These are phyloP conservation scores for Leptogaster cylindrica DNA, from an alignment of 2,888 invertebrate species.

Conservation along the genomic window DNA sequence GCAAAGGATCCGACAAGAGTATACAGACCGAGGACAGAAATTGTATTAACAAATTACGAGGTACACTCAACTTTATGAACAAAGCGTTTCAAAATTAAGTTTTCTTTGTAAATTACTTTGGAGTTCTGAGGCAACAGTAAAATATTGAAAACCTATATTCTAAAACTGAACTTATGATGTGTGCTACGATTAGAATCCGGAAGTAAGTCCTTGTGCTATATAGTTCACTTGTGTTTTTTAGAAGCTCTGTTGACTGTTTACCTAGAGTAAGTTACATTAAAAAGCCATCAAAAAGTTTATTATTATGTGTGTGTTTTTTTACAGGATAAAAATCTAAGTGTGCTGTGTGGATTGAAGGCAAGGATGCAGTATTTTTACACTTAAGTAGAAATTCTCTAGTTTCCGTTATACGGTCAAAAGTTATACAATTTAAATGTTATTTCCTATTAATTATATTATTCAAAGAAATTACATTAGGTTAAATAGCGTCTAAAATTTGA, in stretches of 20 bases:
- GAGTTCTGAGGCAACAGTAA: no score
- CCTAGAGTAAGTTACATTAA: slow-evolving; percentile 7
- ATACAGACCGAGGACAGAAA: no score
- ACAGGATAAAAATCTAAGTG: slow-evolving; percentile 14
- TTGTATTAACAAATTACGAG: no score
- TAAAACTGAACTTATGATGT: no score
- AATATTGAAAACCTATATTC: no score
- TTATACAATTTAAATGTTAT: slow-evolving; percentile 13
- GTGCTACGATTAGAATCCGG: no score
- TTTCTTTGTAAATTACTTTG: no score
- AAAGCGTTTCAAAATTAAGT: no score
- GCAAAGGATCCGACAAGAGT: no score
- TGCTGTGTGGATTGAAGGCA: slow-evolving; percentile 28
- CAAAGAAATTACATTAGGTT: slow-evolving; percentile 18
- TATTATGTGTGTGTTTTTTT: no score
- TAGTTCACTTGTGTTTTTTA: neutral
- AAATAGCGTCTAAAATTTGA: slow-evolving; percentile 38
- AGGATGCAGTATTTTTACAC: slow-evolving; percentile 15
- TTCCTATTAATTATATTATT: slow-evolving; percentile 18
- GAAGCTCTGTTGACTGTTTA: slow-evolving; percentile 23
- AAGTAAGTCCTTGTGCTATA: no score
- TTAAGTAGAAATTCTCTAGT: slow-evolving; percentile 8
- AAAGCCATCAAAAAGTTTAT: slow-evolving; percentile 34
- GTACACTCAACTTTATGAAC: no score
- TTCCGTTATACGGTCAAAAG: neutral